Evolutionary conservation across 2,113 vertebrate species (phyloP).

Genomic region (Sturnus vulgaris): DNA sequence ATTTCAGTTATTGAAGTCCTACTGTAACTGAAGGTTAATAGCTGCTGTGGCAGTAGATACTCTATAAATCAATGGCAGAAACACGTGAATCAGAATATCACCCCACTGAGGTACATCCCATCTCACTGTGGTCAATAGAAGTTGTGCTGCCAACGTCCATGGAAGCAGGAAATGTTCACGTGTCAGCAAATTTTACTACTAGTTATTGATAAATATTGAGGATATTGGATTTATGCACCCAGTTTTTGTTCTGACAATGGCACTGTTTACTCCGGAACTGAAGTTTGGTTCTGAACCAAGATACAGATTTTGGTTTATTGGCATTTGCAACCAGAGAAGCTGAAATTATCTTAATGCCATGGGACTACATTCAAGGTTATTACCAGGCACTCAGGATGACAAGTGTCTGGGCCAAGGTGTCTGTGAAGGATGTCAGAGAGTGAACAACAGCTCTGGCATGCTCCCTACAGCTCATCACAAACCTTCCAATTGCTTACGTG

Average conservation of each 20-base stretch:
- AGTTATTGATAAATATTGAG: neutral
- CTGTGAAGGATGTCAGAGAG: neutral
- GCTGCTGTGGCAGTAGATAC: constrained; percentile 18
- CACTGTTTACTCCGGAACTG: neutral
- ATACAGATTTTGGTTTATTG: neutral
- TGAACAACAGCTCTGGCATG: neutral
- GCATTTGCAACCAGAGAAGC: neutral
- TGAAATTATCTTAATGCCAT: neutral
- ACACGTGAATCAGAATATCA: neutral
- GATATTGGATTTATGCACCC: neutral
- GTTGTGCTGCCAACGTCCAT: neutral
- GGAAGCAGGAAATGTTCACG: neutral
- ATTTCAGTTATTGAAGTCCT: constrained; percentile 43
- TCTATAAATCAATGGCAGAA: constrained; percentile 51
- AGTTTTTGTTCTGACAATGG: neutral
- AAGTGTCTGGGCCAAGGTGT: neutral
- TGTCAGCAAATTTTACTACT: neutral
- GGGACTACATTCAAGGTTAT: neutral
- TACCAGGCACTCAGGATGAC: neutral
- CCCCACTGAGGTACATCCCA: neutral
- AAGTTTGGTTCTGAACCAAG: neutral
- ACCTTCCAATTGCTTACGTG: rapidly evolving
- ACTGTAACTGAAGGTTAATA: constrained; percentile 36
- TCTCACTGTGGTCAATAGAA: neutral
- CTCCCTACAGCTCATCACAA: neutral